Base-by-base conservation (phyloP, 2,888 invertebrate genomes). In the Icerya purchasi region DNA sequence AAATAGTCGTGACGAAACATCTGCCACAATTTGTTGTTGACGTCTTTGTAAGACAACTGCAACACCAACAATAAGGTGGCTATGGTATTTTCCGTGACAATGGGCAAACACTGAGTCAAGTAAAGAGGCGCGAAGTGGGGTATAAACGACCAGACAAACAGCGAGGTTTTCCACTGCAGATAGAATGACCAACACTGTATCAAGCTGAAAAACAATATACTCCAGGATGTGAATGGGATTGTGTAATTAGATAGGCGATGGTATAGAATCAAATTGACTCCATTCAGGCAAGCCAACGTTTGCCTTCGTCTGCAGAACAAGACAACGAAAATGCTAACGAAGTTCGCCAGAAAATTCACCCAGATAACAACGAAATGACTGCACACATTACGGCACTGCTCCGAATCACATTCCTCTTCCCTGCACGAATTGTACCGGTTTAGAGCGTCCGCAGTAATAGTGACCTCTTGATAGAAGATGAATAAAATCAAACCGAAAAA, bases 311-410 rank as follows among this genome's bases (percentile, higher is more conserved):
- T 50, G 20, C 54, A 24, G 53, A 52, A 56, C 14, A 61, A 14
- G 14, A 61, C 25, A 1, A 53, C 25, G n/a, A 50, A 59, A n/a
- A 54, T 59, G 54, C 56, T 58, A 23, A 52, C 51, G 19, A 59
- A 56, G 18, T 61, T 59, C 2, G 59, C 61, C 3, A 56, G n/a
- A 22, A 52, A 61, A 21, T 59, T 59, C 56, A 59, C 56, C 61
- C 61, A 61, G n/a, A 61, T 8, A 2, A 61, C 53, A 23, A 53
- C 51, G 20, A 61, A 59, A 56, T 61, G 61, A n/a, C 36, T 59
- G 58, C 61, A 61, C 3, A 61, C 61, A 25, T 61, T 61, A 50
- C 61, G 54, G 50, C 61, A 61, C 18, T 59, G 51, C 8, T 55
- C 36, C 22, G 56, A 56, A 10, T 52, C 24, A 21, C 61, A 61